Evolutionary conservation across 37 sponge, comb jelly and placozoan genomes (phyloP).

Genomic region (Axinella damicornis): DNA sequence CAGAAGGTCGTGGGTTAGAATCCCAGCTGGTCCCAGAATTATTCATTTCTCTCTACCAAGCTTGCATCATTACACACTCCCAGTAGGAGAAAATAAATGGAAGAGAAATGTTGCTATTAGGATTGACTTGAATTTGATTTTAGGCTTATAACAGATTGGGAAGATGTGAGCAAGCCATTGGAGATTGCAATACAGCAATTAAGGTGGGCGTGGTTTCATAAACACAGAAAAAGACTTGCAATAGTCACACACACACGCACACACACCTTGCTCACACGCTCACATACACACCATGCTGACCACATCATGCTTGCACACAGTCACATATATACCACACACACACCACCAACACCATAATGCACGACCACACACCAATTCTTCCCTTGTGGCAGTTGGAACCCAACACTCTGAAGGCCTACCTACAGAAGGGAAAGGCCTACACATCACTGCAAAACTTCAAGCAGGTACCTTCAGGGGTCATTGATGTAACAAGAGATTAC

Average conservation of each 20-base stretch:
- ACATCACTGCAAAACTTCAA: not conserved
- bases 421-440: slow-evolving; percentile 55
- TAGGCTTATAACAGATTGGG: slow-evolving; percentile 29
- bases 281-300: not conserved
- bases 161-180: slow-evolving; percentile 2
- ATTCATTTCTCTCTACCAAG: no score
- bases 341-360: no score
- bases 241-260: not conserved
- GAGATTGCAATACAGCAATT: slow-evolving; percentile 41
- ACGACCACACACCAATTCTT: no score
- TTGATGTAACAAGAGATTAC: not conserved
- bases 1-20: no score
- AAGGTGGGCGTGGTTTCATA: slow-evolving; percentile 15
- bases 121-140: no score
- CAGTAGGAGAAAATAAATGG: no score
- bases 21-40: no score
- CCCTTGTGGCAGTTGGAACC: slow-evolving; percentile 58
- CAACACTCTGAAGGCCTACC: slow-evolving; percentile 29
- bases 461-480: slow-evolving; percentile 3
- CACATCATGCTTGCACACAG: no score
- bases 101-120: no score
- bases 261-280: not conserved
- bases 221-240: slow-evolving; percentile 14
- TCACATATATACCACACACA: no score
- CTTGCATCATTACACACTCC: no score